A percentile compares a stretch with the other conserved stretches of the same genome.
Conservation (phyloP, 2,113 vertebrate genomes). For the Tetrax tetrax region DNA sequence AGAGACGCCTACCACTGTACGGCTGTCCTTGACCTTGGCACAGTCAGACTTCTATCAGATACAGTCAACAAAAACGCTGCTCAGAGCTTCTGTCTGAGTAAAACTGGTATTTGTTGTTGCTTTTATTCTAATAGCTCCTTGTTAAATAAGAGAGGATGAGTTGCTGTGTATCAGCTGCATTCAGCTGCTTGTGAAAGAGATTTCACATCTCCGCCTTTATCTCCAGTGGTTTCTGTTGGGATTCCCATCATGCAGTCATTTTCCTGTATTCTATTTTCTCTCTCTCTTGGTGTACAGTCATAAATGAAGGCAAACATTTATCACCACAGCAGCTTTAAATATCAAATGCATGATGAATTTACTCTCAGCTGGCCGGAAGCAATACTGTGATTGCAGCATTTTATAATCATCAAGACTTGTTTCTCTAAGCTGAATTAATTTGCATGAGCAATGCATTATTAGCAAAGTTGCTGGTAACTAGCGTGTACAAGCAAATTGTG, state of each 20-base stretch:
- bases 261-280: slow-evolving; percentile 4
- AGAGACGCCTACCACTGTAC: neutral
- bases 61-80: neutral
- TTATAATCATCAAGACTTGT: slow-evolving; percentile 68
- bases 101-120: neutral
- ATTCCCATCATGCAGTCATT: slow-evolving; percentile 31
- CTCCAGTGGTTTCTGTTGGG: slow-evolving; percentile 6
- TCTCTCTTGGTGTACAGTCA: slow-evolving; percentile 27
- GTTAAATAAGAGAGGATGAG: neutral
- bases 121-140: neutral
- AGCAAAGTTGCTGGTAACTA: slow-evolving; percentile 24
- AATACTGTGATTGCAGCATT: slow-evolving; percentile 65
- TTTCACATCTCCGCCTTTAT: neutral
- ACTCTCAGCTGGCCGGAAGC: slow-evolving; percentile 69
- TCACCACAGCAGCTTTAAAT: slow-evolving; percentile 59
- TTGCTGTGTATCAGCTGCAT: neutral
- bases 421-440: slow-evolving; percentile 70
- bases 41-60: neutral
- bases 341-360: slow-evolving; percentile 70
- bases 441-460: slow-evolving; percentile 62
- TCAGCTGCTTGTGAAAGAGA: neutral
- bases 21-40: neutral
- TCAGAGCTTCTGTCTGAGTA: neutral
- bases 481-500: neutral
- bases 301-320: slow-evolving; percentile 54